These are phyloP conservation scores for Sarcophilus harrisii DNA, from an alignment of 2,797 vertebrate genomes.

Conservation along the genomic window DNA sequence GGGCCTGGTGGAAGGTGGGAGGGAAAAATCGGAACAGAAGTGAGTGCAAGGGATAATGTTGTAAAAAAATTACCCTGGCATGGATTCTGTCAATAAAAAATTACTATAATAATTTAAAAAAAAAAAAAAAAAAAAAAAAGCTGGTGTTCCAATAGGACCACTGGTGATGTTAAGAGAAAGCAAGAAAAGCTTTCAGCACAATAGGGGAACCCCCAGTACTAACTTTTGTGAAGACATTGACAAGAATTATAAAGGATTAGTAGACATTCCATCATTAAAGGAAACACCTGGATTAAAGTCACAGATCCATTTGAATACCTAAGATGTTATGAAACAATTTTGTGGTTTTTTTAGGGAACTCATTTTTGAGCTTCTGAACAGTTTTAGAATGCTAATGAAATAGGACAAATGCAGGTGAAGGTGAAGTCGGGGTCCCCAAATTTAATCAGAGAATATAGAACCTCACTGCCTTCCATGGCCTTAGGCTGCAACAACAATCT, in stretches of 20 bases:
- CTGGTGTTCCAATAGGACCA: neutral
- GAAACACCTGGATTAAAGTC: neutral
- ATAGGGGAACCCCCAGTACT: neutral
- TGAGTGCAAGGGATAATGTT: too few species aligned
- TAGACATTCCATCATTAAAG: neutral
- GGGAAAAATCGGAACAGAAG: too few species aligned
- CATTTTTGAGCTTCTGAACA: neutral
- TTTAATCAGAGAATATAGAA: neutral
- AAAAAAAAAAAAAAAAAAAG: too few species aligned
- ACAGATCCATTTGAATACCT: neutral
- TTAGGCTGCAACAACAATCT: neutral
- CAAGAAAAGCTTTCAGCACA: neutral
- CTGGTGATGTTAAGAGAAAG: neutral
- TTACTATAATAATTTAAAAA: too few species aligned
- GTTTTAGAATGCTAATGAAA: neutral
- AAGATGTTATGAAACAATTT: neutral
- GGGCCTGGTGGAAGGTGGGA: too few species aligned
- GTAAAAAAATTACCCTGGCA: too few species aligned
- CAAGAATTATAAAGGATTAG: neutral
- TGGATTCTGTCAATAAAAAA: too few species aligned
- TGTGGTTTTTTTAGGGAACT: neutral
- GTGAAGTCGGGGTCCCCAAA: neutral
- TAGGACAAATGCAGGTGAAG: neutral
- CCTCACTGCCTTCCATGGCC: neutral
- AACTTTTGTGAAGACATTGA: neutral